Evolutionary conservation across 35 echinoderm and acorn worm genomes (phyloP), one percentile per base, ranked within the genome.

Genomic region (Hemicentrotus pulcherrimus): DNA sequence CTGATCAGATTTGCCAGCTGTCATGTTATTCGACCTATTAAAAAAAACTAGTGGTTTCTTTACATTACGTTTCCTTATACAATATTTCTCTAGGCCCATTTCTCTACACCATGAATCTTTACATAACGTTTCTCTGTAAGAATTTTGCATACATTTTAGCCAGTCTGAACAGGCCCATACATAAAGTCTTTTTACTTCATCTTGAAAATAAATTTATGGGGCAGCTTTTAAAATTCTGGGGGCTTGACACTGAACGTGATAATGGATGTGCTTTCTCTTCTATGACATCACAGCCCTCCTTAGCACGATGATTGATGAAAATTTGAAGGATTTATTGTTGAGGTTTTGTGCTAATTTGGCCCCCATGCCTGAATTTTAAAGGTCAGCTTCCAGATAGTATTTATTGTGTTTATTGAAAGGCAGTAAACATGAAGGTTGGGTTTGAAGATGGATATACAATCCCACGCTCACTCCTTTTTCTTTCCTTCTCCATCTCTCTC

Each of bases 341-440:
- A 11, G 31, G 65, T 78, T 90, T 90, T 90, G 86, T 86, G 86
- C n/a, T 86, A 86, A 86, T 86, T 90, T 90, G 46, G 88, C 88
- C 46, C 88, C 88, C 6, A 47, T 90, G 88, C 88, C 46, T 90
- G 88, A 47, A 5, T 30, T 33, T 15, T 45, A 45, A 90, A 90
- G 46, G 88, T 33, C 88, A 90, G 88, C 88, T 47, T 78, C 65
- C 28, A 78, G 24, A 78, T 78, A 78, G 65, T 78, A 78, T 78
- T 78, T 78, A 78, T n/a, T 78, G 65, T 78, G 65, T 78, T 78
- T 78, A 78, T 78, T 78, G 65, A 30, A 78, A 78, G 24, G 65
- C 28, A 78, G 65, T 78, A 78, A 78, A 78, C 65, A 45, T 90
- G 88, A 90, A 90, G 32, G 32, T 90, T 30, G 16, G n/a, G 31